Conservation (phyloP, 2,797 vertebrate genomes). For the Discoglossus pictus region DNA sequence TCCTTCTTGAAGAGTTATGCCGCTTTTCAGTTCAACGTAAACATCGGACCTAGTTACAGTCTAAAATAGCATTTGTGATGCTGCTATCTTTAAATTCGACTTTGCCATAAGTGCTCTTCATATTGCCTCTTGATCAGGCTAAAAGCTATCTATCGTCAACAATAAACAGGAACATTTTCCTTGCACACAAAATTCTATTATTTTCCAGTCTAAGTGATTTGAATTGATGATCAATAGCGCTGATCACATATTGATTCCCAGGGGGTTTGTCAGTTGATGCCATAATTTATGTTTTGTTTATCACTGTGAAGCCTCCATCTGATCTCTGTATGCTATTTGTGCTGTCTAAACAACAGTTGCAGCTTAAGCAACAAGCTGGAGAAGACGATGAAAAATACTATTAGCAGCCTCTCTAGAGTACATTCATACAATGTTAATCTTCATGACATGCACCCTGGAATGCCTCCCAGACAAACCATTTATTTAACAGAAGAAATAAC, state of each 20-base stretch:
- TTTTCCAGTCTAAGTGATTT: neutral
- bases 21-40: too few species aligned
- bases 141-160: neutral
- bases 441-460: constrained; percentile 27
- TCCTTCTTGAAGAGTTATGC: too few species aligned
- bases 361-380: constrained; percentile 11
- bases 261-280: neutral
- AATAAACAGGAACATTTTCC: neutral
- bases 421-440: constrained; percentile 50
- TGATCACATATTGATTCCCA: constrained; percentile 12
- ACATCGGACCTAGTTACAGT: too few species aligned
- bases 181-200: neutral
- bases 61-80: too few species aligned
- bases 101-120: neutral
- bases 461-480: constrained; percentile 31
- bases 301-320: constrained; percentile 1
- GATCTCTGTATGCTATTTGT: neutral
- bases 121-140: neutral
- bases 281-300: neutral
- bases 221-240: constrained; percentile 13
- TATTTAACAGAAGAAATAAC: constrained; percentile 43
- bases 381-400: constrained; percentile 43
- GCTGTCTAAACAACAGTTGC: constrained; percentile 1
- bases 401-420: constrained; percentile 26
- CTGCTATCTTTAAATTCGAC: too few species aligned